phyloP scores from a whole-genome alignment of 2,797 vertebrate species.

The Peromyscus eremicus region DNA sequence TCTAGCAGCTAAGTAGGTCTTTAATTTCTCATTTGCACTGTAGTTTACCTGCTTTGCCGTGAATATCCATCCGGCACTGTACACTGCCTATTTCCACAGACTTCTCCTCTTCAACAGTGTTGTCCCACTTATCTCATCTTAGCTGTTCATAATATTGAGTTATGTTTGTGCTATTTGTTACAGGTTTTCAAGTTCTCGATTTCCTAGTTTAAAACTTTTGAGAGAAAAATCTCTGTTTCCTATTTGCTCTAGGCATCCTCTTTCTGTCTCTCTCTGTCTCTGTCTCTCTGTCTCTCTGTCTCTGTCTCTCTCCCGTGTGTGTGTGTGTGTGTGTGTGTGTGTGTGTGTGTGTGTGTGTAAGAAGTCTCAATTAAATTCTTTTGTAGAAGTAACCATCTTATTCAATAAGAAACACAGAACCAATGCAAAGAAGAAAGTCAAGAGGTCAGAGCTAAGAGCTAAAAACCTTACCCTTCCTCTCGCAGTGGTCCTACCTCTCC shows the following conservation, averaged over 20 bases:
- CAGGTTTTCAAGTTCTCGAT: background rate
- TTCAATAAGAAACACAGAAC: no score
- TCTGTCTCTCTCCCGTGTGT: no score
- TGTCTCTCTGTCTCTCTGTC: background rate
- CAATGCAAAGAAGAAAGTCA: no score
- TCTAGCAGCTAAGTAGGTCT: background rate
- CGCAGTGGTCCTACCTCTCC: no score
- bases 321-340: background rate
- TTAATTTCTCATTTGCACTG: background rate
- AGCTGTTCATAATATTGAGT: background rate
- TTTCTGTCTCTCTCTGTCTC: background rate
- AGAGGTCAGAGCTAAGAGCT: no score
- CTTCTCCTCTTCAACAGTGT: background rate
- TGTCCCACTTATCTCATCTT: background rate
- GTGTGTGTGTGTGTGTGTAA: background rate
- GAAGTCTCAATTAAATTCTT: background rate
- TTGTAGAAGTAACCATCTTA: no score
- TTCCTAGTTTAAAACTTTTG: background rate
- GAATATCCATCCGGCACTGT: background rate
- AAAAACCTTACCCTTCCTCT: no score
- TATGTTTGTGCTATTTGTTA: background rate
- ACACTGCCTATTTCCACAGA: background rate
- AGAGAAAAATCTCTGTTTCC: background rate
- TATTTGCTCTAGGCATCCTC: background rate
- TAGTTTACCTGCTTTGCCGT: background rate